These are phyloP conservation scores for Epinephelus awoara DNA, from an alignment of 2,797 vertebrate genomes.

Conservation along the genomic window DNA sequence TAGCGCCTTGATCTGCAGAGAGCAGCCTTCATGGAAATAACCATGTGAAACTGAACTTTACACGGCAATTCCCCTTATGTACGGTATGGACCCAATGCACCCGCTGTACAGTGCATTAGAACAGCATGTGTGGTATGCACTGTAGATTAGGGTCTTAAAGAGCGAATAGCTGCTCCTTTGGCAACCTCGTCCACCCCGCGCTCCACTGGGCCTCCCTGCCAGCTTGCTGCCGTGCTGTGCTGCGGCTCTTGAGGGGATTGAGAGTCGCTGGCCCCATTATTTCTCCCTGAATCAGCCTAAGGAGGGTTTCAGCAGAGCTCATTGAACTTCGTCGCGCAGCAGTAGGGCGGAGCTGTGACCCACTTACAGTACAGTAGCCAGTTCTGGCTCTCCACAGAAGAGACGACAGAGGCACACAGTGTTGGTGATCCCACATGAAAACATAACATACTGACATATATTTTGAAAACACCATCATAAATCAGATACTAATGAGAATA, in stretches of 20 bases:
- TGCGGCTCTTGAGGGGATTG: slow-evolving; percentile 68
- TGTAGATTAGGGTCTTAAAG: slow-evolving; percentile 51
- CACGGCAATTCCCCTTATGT: background rate
- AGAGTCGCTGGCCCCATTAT: slow-evolving; percentile 78
- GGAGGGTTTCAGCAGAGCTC: slow-evolving; percentile 71
- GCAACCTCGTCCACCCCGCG: slow-evolving; percentile 35
- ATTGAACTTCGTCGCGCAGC: slow-evolving; percentile 48
- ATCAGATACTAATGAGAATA: background rate
- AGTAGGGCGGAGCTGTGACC: slow-evolving; percentile 69
- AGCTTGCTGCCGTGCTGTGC: slow-evolving; percentile 54
- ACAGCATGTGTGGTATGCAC: slow-evolving; percentile 36
- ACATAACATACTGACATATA: slow-evolving; percentile 73
- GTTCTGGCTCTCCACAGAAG: slow-evolving; percentile 39
- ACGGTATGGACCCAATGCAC: slow-evolving; percentile 16
- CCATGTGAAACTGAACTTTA: slow-evolving; percentile 15
- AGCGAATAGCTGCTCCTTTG: slow-evolving; percentile 42
- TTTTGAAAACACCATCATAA: slow-evolving; percentile 18
- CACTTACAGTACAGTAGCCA: slow-evolving; percentile 71
- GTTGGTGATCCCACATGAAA: slow-evolving; percentile 44
- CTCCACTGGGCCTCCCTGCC: slow-evolving; percentile 61
- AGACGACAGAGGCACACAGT: slow-evolving; percentile 24
- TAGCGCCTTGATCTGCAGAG: slow-evolving; percentile 8
- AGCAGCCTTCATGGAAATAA: slow-evolving; percentile 18
- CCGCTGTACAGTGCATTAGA: background rate
- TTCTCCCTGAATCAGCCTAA: slow-evolving; percentile 82